Evolutionary conservation across 2,888 invertebrate species (phyloP).

Genomic region (Nesidiocoris tenuis): DNA sequence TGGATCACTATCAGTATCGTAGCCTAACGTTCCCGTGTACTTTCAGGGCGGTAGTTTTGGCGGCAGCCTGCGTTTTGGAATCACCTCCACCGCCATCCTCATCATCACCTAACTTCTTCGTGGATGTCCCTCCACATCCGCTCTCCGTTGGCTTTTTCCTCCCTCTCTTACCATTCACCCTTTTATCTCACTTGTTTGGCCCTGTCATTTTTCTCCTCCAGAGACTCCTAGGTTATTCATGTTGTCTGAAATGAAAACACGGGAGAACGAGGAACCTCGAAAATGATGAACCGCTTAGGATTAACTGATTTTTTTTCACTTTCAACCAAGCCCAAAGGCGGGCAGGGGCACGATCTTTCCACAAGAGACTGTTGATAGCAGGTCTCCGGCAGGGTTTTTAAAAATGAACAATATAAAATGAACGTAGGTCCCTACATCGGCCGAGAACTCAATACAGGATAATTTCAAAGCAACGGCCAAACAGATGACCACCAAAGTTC

Average conservation of each 20-base stretch:
- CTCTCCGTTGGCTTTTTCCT: not conserved
- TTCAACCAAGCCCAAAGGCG: too few species aligned
- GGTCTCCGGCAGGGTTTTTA: too few species aligned
- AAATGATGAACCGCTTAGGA: not conserved
- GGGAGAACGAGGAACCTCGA: not conserved
- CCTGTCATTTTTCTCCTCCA: not conserved
- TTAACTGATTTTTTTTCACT: not conserved
- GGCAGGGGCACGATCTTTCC: too few species aligned
- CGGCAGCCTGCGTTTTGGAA: not conserved
- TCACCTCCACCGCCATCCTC: not conserved
- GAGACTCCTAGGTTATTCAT: not conserved
- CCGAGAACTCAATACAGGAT: too few species aligned
- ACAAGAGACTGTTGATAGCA: too few species aligned
- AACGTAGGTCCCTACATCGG: too few species aligned
- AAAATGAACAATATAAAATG: too few species aligned
- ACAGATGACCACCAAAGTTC: too few species aligned
- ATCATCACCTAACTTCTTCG: not conserved
- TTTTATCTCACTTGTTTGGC: constrained; percentile 7
- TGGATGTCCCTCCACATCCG: constrained; percentile 1
- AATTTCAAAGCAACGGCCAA: too few species aligned
- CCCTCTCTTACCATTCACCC: constrained; percentile 5
- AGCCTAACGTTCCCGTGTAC: not conserved
- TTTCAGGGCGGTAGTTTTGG: too few species aligned
- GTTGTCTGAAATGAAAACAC: constrained; percentile 2
- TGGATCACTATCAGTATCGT: constrained; percentile 37